Conservation (phyloP, 2,113 vertebrate genomes). For the Delphinus delphis region DNA sequence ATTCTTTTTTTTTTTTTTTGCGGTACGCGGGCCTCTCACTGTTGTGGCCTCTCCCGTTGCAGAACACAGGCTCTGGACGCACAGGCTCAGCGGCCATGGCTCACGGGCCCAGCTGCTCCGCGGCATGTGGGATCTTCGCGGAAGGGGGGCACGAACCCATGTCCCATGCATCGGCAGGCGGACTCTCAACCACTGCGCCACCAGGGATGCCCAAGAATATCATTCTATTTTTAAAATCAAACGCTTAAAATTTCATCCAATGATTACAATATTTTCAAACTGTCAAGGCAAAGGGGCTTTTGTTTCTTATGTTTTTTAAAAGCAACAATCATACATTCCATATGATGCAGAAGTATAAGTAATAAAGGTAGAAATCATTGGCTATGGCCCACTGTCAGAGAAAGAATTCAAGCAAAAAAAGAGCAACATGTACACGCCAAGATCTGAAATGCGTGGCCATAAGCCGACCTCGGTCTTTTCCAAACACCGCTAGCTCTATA, state of each 20-base stretch:
- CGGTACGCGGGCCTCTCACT: no score
- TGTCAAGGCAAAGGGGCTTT: neutral
- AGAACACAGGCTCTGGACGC: no score
- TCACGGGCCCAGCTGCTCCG: no score
- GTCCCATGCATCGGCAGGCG: no score
- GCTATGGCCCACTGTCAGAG: neutral
- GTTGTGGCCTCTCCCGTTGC: no score
- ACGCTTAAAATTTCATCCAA: neutral
- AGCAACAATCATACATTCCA: neutral
- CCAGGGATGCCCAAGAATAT: neutral
- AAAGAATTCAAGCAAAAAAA: neutral
- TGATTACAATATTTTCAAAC: neutral
- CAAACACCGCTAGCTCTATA: neutral
- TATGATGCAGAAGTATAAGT: neutral
- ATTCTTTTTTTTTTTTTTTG: neutral
- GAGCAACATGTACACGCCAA: neutral
- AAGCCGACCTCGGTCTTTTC: rapidly evolving
- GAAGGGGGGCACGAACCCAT: no score
- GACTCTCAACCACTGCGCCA: no score
- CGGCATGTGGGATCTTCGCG: no score
- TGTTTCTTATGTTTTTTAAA: neutral
- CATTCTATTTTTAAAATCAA: neutral
- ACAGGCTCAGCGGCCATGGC: no score
- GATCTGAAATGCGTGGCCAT: neutral
- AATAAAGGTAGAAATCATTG: neutral